Evolutionary conservation across 2,888 invertebrate species (phyloP), one percentile per base, ranked within the genome.

Genomic region (Monopis laevigella): DNA sequence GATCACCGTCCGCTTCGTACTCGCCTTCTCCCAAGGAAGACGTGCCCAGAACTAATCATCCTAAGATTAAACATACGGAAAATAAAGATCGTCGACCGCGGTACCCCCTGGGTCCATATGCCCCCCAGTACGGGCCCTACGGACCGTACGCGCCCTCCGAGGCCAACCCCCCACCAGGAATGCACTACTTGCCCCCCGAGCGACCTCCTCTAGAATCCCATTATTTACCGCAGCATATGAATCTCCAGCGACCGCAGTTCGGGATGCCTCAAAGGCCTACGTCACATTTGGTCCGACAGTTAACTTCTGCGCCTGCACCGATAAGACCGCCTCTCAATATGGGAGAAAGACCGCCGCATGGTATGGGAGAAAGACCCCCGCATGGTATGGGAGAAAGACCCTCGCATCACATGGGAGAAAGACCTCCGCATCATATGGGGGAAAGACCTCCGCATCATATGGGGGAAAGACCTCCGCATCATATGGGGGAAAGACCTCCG

Each of bases 51-150:
- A 40, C 65, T n/a, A 56, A 51, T 24, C 74, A 72, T 39, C 77
- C 77, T 4, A 77, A 80, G 51, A 70, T 81, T 17, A 81, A 82
- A 44, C 70, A 68, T 46, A 80, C 80, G 0, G 81, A 81, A 43
- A 70, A 68, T 48, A 80, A 80, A 50, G 74, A 73, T 38, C 58
- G 81, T 0, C 58, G 66, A 28, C 72, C 66, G 51, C 61, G 69
- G 8, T 77, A 56, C 48, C 81, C 81, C 21, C 64, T 77, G 2
- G 81, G 81, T 0, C 81, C 81, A 0, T 82, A 82, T 56, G 81
- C 81, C 35, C 81, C 81, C 1, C 75, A 74, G 46, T 80, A 74
- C 51, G 72, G 67, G 0, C 69, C 75, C 1, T 77, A 77, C 55
- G 71, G 73, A 1, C 80, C 78, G 1, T 78, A 77, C 55, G 77